phyloP scores from a whole-genome alignment of 2,797 vertebrate genomes.

The Australoheros facetus region DNA sequence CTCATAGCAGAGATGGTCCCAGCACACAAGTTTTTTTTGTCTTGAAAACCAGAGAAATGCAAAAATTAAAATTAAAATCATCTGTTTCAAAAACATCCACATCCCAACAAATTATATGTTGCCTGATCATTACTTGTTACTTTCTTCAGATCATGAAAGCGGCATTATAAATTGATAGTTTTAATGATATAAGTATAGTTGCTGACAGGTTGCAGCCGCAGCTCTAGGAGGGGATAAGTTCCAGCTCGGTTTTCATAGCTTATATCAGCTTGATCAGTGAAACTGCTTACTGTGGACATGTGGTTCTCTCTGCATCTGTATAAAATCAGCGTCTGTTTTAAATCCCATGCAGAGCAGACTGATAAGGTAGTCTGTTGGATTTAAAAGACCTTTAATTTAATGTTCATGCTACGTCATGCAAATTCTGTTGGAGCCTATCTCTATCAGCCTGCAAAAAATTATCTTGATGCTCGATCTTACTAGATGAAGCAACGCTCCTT shows the following conservation, averaged over 20 bases:
- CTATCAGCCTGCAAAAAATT: neutral
- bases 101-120: constrained; percentile 31
- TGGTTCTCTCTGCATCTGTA: constrained; percentile 56
- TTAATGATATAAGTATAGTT: constrained; percentile 43
- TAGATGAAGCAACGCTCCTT: neutral
- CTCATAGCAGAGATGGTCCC: constrained; percentile 37
- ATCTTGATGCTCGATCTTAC: neutral
- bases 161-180: constrained; percentile 28
- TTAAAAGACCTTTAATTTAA: constrained; percentile 52
- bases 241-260: constrained; percentile 58
- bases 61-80: constrained; percentile 30
- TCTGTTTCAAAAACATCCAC: constrained; percentile 20
- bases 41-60: neutral
- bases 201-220: constrained; percentile 54
- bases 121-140: constrained; percentile 14
- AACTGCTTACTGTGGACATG: constrained; percentile 66
- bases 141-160: constrained; percentile 20
- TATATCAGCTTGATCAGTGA: constrained; percentile 64
- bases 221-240: constrained; percentile 3
- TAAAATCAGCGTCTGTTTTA: constrained; percentile 52
- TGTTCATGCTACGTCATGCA: constrained; percentile 33
- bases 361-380: constrained; percentile 42
- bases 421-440: neutral
- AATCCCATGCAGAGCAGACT: constrained; percentile 44
- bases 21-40: constrained; percentile 6